A percentile compares a stretch with the other conserved stretches of the same genome.
Conservation (phyloP, 2,113 vertebrate genomes). For the Myanophis thanlyinensis region DNA sequence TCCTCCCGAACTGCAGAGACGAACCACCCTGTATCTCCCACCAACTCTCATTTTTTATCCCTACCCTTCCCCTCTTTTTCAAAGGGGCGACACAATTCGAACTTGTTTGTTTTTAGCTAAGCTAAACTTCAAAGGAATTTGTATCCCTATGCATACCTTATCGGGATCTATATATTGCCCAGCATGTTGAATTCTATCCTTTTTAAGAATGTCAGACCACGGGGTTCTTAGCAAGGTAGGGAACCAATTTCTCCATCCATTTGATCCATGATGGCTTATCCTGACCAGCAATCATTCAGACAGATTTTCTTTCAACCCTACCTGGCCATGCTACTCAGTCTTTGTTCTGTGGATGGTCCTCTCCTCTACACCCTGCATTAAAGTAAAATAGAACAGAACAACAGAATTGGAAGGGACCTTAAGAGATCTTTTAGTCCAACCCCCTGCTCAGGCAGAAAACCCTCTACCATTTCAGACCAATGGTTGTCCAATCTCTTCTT, state of each 20-base stretch:
- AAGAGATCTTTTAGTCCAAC: too few species aligned
- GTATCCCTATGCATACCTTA: neutral
- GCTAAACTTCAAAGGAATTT: constrained; percentile 17
- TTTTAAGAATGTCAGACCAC: neutral
- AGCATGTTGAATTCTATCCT: constrained; percentile 21
- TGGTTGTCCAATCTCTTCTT: too few species aligned
- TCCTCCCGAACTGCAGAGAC: constrained; percentile 31
- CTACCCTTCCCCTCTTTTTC: constrained; percentile 7
- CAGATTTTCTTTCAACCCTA: neutral
- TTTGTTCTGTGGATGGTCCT: neutral
- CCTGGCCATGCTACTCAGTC: neutral
- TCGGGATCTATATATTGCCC: constrained; percentile 11
- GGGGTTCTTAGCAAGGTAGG: neutral
- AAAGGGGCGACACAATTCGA: constrained; percentile 48
- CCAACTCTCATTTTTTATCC: too few species aligned
- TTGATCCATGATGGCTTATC: neutral
- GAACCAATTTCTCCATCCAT: neutral
- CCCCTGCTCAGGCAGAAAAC: too few species aligned
- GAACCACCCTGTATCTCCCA: neutral
- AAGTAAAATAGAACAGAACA: neutral
- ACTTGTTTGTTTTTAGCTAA: constrained; percentile 36
- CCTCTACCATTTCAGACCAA: too few species aligned
- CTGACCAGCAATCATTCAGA: neutral
- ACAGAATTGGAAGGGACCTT: too few species aligned
- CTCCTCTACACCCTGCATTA: neutral